Evolutionary conservation across 53 echinoderm and acorn worm species (phyloP).

Genomic region (Astropecten irregularis): DNA sequence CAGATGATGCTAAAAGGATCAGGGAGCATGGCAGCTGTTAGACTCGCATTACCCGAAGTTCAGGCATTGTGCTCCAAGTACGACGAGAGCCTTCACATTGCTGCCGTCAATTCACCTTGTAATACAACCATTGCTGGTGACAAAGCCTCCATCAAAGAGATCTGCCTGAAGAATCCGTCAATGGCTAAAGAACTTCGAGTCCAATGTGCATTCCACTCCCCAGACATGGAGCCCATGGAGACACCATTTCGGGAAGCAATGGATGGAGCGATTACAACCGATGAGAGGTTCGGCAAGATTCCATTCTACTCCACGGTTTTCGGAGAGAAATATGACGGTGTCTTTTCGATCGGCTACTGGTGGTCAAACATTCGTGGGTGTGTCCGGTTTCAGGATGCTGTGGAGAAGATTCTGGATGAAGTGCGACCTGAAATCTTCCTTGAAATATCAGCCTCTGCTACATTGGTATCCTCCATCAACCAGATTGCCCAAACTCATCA

Average conservation of each 20-base stretch:
- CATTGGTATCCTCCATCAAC: conserved; percentile 80
- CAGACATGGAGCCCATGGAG: conserved; percentile 91
- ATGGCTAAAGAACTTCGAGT: conserved; percentile 87
- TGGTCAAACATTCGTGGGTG: conserved; percentile 88
- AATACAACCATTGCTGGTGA: conserved; percentile 79
- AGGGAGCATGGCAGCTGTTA: conserved; percentile 91
- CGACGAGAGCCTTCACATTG: conserved; percentile 72
- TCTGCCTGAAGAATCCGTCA: conserved; percentile 70
- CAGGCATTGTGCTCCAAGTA: conserved; percentile 67
- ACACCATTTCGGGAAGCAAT: conserved; percentile 78
- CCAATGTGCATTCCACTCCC: conserved; percentile 92
- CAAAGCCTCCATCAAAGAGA: conserved; percentile 62
- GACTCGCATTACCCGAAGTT: conserved; percentile 70
- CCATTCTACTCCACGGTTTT: conserved; percentile 86
- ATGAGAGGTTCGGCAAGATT: conserved; percentile 45
- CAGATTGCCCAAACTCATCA: conserved; percentile 64
- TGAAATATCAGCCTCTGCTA: conserved; percentile 83
- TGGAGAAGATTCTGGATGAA: conserved; percentile 74
- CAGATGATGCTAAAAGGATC: conserved; percentile 87
- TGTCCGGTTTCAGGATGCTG: conserved; percentile 80
- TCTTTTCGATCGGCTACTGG: conserved; percentile 84
- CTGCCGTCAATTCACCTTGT: conserved; percentile 90
- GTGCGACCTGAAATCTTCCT: conserved; percentile 72
- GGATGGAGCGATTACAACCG: conserved; percentile 70
- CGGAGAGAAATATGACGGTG: conserved; percentile 74